Base-by-base conservation (phyloP, 2,113 vertebrate species). In the Sceloporus tristichus region DNA sequence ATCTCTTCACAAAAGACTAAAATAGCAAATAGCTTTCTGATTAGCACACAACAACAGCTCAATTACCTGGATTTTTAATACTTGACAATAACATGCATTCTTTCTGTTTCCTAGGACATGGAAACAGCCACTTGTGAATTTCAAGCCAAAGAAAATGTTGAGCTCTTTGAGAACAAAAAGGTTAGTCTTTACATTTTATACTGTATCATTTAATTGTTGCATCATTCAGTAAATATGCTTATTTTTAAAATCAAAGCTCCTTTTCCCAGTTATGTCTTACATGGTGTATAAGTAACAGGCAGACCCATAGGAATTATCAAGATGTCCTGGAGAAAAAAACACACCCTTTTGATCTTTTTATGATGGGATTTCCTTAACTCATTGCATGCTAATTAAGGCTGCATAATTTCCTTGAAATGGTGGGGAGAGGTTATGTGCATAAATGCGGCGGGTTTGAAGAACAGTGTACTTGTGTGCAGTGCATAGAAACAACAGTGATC, bases 61-160 rank as follows among this genome's bases (percentile, higher is more conserved):
- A 21, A 10, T 81, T 66, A 34, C 29, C 7, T 73, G 42, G 54
- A 70, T 42, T n/a, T 83, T 56, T 66, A 84, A 75, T 74, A 90
- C 68, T 79, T 16, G 34, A 68, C 53, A 85, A 65, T 29, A 87
- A 86, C 5, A 53, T 1, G 48, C 38, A 78, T 66, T 38, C 68
- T 82, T 75, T 48, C 1, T 1, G 9, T 3, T 11, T 0, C 0
- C 70, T 56, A 89, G 90, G 85, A 84, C 1, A 82, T 78, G 92
- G 86, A 91, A 83, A 80, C 82, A 85, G 90, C 89, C 88, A 82
- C 88, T 75, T 88, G 82, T 89, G 92, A 93, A 90, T 92, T 93
- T 82, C 87, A 92, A 85, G 85, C 86, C 71, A 92, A 92, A 95
- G 93, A 23, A 23, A 88, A 21, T 18, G 70, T 85, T 76, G 85